Evolutionary conservation across 2,113 vertebrate species (phyloP).

Genomic region (Megaceryle maxima): DNA sequence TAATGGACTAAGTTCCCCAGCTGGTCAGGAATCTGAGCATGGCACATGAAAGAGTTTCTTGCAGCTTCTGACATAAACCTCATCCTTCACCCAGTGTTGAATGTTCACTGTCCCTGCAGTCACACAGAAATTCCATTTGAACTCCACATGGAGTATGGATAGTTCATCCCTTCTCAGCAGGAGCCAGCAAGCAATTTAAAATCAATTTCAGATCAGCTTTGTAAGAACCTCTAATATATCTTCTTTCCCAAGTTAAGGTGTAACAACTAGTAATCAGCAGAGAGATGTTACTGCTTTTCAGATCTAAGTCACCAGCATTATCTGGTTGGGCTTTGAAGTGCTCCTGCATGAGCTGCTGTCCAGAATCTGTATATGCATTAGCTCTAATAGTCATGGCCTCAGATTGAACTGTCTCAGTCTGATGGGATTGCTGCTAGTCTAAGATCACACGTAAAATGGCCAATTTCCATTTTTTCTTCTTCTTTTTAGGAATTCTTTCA

Average conservation of each 20-base stretch:
- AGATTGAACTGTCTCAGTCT: neutral
- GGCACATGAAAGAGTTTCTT: neutral
- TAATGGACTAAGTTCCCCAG: neutral
- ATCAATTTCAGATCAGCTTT: neutral
- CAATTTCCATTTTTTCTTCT: neutral
- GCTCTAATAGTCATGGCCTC: neutral
- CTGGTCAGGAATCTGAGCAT: neutral
- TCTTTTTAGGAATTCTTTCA: neutral
- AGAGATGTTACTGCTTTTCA: neutral
- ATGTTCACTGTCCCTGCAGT: neutral
- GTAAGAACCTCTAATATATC: neutral
- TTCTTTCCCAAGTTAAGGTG: neutral
- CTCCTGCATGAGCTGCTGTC: neutral
- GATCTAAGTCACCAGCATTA: neutral
- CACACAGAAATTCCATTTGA: neutral
- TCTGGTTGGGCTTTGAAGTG: neutral
- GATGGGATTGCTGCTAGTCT: neutral
- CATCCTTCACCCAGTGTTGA: neutral
- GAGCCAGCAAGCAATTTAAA: neutral
- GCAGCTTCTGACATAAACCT: neutral
- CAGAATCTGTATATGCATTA: neutral
- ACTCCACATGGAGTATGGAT: neutral
- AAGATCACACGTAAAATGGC: neutral
- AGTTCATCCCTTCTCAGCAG: neutral
- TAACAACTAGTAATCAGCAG: neutral